Base-by-base conservation (phyloP, 1,140 invertebrate genomes). In the Cydia strobilella region DNA sequence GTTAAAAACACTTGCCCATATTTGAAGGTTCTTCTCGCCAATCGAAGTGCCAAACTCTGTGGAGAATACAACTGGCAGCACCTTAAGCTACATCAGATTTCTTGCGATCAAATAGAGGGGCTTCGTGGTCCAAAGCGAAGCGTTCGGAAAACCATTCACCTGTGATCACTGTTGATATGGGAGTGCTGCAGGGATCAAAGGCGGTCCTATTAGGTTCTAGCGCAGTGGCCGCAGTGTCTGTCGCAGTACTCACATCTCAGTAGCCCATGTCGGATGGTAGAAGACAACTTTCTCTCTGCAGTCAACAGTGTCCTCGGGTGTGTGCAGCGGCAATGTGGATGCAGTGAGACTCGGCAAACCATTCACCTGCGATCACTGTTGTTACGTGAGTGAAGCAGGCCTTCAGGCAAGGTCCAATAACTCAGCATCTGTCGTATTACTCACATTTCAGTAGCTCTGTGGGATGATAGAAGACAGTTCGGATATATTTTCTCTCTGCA, bases 231-330 rank as follows among this genome's bases (percentile, higher is more conserved):
- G n/a, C n/a, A n/a, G n/a, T n/a, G n/a, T n/a, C n/a, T n/a, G n/a
- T n/a, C n/a, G n/a, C n/a, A n/a, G n/a, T 74, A 95, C 97, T 97
- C 94, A 99, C 98, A 99, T 95, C 94, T 99, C 99, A 10, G 96
- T 97, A 54, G 97, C 98, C 82, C 95, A 82, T 98, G 97, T 20
- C 98, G 98, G 77, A 99, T 95, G 86, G 97, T 96, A 73, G 96
- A 94, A 6, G 99, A 99, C 75, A 99, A 97, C 96, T 88, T 98
- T 97, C 93, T 98, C 98, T 77, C 98, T 94, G 91, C 99, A 99
- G 95, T 99, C 98, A 9, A 99, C 97, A 73, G 99, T 97, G 65
- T 97, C 97, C 82, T 98, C 31, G 7, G 7, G 31, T 35, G 31
- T 35, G 31, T 35, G 7, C 7, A 35, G 6, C 31, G 7, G 7